Conservation (phyloP, 2,797 vertebrate genomes). For the Chanos chanos region DNA sequence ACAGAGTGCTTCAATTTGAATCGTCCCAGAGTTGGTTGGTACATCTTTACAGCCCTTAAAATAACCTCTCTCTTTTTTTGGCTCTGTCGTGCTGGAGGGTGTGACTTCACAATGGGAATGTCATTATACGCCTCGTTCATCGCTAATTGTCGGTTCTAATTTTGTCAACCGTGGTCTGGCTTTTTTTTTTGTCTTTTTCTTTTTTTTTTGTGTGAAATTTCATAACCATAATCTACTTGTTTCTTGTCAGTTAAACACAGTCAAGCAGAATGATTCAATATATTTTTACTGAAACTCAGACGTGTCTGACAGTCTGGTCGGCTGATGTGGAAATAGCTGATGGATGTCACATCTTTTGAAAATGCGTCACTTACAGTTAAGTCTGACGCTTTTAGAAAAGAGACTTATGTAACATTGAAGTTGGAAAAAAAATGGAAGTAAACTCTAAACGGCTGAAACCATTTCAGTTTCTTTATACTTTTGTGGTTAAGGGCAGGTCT, state of each 20-base stretch:
- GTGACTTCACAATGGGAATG: conserved; percentile 56
- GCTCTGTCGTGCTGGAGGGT: conserved; percentile 47
- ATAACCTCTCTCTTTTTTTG: conserved; percentile 46
- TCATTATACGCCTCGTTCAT: conserved; percentile 44
- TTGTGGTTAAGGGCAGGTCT: too few relatives aligned
- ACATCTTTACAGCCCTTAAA: conserved; percentile 57
- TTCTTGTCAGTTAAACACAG: conserved; percentile 4
- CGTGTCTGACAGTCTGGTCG: too few relatives aligned
- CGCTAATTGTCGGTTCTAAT: conserved; percentile 17
- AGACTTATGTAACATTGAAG: background rate
- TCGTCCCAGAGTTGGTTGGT: too few relatives aligned
- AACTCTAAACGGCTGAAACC: too few relatives aligned
- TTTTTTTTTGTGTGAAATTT: conserved; percentile 20
- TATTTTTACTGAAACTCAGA: too few relatives aligned
- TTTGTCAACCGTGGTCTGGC: conserved; percentile 32
- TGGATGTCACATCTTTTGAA: too few relatives aligned
- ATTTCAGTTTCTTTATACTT: too few relatives aligned
- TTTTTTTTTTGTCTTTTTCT: background rate
- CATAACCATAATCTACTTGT: background rate
- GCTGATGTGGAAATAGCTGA: too few relatives aligned
- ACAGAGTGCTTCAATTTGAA: too few relatives aligned
- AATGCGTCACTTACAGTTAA: too few relatives aligned
- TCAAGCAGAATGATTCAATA: too few relatives aligned
- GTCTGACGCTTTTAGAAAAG: too few relatives aligned
- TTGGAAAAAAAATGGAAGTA: background rate